Conservation (phyloP, 2,797 vertebrate genomes). For the Crocidura indochinensis region DNA sequence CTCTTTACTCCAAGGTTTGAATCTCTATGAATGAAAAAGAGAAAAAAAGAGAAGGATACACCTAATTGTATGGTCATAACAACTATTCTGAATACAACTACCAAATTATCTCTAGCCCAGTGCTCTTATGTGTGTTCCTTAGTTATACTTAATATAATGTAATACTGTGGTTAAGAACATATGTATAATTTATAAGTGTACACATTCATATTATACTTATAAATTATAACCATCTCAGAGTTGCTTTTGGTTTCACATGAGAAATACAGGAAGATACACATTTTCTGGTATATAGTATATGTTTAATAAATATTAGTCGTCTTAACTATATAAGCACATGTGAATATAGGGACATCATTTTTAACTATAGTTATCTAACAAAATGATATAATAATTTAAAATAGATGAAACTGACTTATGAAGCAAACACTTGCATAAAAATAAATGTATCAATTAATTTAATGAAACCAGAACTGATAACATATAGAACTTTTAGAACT, state of each 20-base stretch:
- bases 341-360: not conserved
- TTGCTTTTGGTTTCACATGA: conserved; percentile 37
- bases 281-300: not conserved
- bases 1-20: not conserved
- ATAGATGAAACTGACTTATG: conserved; percentile 18
- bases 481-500: not conserved
- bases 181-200: not conserved
- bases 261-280: conserved; percentile 18
- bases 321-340: not conserved
- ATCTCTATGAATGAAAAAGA: not conserved
- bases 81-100: too few species aligned
- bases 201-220: not conserved
- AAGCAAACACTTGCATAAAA: conserved; percentile 27
- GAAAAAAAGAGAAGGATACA: too few species aligned
- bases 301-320: conserved; percentile 9
- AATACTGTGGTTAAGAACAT: too few species aligned
- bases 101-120: too few species aligned
- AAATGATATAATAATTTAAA: not conserved
- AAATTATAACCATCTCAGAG: conserved; percentile 3
- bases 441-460: not conserved
- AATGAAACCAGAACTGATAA: not conserved
- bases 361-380: conserved; percentile 18
- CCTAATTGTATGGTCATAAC: too few species aligned
- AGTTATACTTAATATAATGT: too few species aligned
- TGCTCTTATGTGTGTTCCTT: too few species aligned